A percentile compares a stretch with the other conserved stretches of the same genome.
Conservation (phyloP, 1,140 invertebrate species). For the Nymphalis io region DNA sequence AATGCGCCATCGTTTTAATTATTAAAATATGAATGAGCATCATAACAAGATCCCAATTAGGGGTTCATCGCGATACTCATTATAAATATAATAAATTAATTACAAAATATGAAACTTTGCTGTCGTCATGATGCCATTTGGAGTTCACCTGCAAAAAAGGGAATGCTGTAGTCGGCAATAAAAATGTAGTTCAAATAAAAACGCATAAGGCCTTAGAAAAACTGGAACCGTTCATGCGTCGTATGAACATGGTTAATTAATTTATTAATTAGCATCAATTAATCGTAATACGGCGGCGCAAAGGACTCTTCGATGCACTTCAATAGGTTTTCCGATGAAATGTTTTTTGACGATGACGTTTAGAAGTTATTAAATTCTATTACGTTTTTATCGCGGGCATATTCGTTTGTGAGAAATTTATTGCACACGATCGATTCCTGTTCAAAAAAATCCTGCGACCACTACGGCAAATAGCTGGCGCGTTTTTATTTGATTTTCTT, state of each 20-base stretch:
- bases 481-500: slow-evolving; percentile 46
- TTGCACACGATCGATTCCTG: slow-evolving; percentile 38
- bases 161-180: slow-evolving; percentile 48
- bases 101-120: slow-evolving; percentile 51
- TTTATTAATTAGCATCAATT: slow-evolving; percentile 78
- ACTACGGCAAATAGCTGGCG: slow-evolving; percentile 44
- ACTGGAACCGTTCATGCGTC: slow-evolving; percentile 58
- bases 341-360: slow-evolving; percentile 51
- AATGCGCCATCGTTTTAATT: slow-evolving; percentile 44
- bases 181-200: slow-evolving; percentile 63
- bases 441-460: slow-evolving; percentile 31
- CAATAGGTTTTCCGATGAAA: slow-evolving; percentile 61
- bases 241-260: slow-evolving; percentile 76
- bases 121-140: slow-evolving; percentile 20
- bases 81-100: slow-evolving; percentile 62
- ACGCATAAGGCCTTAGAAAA: slow-evolving; percentile 59
- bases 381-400: slow-evolving; percentile 48
- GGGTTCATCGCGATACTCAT: slow-evolving; percentile 45
- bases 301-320: slow-evolving; percentile 50
- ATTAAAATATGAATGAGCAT: slow-evolving; percentile 53
- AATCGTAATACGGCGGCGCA: slow-evolving; percentile 60
- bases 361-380: slow-evolving; percentile 46
- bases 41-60: slow-evolving; percentile 53
- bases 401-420: slow-evolving; percentile 43
- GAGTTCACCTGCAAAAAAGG: slow-evolving; percentile 49